Percentiles rank a stretch among this genome's conserved stretches.
Conservation (phyloP, 2,797 vertebrate genomes). For the Silurus aristotelis region DNA sequence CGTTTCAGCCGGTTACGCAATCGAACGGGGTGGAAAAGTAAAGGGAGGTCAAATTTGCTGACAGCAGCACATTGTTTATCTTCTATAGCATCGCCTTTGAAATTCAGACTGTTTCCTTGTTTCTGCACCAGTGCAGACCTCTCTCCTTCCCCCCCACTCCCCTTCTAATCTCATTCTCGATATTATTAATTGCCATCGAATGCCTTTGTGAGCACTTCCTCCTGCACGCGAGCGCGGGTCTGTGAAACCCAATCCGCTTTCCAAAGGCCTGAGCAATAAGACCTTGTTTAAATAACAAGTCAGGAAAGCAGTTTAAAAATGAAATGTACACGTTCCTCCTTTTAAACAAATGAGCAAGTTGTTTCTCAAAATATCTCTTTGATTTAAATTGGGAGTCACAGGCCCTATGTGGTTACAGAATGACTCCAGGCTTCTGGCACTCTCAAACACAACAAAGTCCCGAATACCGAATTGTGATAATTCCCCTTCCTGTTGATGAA, state of each 20-base stretch:
- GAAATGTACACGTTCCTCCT: not conserved
- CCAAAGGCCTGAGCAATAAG: constrained; percentile 34
- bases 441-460: constrained; percentile 52
- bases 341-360: constrained; percentile 28
- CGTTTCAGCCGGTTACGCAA: constrained; percentile 37
- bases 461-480: constrained; percentile 47
- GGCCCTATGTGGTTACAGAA: constrained; percentile 24
- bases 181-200: constrained; percentile 56
- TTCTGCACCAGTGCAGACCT: constrained; percentile 12
- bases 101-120: constrained; percentile 45
- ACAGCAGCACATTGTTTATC: constrained; percentile 38
- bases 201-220: constrained; percentile 45
- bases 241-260: constrained; percentile 48
- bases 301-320: not conserved
- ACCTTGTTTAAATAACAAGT: constrained; percentile 17
- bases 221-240: constrained; percentile 35
- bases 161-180: constrained; percentile 38
- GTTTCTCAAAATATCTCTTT: constrained; percentile 23
- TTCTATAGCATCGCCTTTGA: constrained; percentile 26
- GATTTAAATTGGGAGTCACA: constrained; percentile 39
- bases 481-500: constrained; percentile 55
- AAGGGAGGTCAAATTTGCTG: constrained; percentile 41
- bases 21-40: constrained; percentile 37
- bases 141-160: not conserved
- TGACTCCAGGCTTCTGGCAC: constrained; percentile 53